phyloP scores from a whole-genome alignment of 2,797 vertebrate species.

The Myotis findleyi region DNA sequence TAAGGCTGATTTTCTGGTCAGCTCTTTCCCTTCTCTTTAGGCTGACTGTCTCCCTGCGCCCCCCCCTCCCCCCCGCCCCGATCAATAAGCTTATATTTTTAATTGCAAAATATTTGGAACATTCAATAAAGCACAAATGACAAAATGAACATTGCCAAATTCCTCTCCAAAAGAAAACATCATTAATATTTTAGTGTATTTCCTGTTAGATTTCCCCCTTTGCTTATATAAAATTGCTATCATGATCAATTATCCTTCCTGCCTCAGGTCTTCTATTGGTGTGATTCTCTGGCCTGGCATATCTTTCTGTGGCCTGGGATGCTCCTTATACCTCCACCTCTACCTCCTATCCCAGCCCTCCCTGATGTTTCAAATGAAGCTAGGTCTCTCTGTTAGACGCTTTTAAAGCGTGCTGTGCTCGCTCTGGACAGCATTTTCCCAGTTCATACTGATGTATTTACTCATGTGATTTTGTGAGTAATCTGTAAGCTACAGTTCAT shows the following conservation, averaged over 20 bases:
- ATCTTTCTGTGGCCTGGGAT: background rate
- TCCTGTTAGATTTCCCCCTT: background rate
- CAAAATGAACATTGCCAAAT: background rate
- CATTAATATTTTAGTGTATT: background rate
- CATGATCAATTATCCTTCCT: background rate
- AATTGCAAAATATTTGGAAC: slow-evolving; percentile 21
- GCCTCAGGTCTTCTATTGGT: background rate
- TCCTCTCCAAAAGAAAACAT: background rate
- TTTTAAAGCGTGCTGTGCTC: background rate
- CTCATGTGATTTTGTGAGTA: background rate
- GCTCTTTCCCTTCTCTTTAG: background rate
- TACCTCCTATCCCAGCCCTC: background rate
- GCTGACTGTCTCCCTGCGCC: background rate
- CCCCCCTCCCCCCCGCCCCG: too few species aligned
- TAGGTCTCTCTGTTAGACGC: background rate
- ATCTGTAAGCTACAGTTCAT: background rate
- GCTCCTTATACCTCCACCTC: background rate
- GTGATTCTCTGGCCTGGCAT: background rate
- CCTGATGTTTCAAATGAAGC: background rate
- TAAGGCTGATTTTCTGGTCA: background rate
- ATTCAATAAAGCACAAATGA: slow-evolving; percentile 25
- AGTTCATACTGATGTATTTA: background rate
- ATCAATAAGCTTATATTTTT: slow-evolving; percentile 54
- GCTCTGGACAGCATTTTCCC: background rate
- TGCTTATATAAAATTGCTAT: slow-evolving; percentile 43